These are phyloP conservation scores for Neoascia interrupta DNA, from an alignment of 2,888 invertebrate species.

Conservation along the genomic window DNA sequence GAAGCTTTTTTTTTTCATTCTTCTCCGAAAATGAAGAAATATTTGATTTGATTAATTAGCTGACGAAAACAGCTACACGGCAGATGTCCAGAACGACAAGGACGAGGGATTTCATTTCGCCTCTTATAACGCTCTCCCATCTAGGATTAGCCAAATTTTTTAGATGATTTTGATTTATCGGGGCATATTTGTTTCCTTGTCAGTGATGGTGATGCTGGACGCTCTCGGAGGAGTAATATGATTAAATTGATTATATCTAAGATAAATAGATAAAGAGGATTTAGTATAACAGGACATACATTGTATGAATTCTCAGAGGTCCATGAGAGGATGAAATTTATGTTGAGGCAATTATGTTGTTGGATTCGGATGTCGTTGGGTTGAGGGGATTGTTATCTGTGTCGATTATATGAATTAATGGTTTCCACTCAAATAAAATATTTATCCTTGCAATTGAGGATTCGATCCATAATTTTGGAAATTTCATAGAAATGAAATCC, in stretches of 20 bases:
- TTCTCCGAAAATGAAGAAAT: not conserved
- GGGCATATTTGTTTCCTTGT: slow-evolving; percentile 21
- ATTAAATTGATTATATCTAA: slow-evolving; percentile 51
- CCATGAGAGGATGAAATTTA: not conserved
- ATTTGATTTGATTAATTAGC: slow-evolving; percentile 60
- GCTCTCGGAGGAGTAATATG: not conserved
- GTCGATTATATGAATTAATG: not conserved
- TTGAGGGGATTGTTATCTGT: not conserved
- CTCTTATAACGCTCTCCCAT: slow-evolving; percentile 16
- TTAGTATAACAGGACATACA: not conserved
- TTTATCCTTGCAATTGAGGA: too few species aligned
- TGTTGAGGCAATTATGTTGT: slow-evolving; percentile 19
- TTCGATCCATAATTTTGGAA: not conserved
- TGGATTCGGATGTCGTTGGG: slow-evolving; percentile 1
- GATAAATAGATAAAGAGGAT: slow-evolving; percentile 46
- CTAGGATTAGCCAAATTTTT: slow-evolving; percentile 38
- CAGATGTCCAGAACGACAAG: too few species aligned
- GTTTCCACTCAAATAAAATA: slow-evolving; percentile 8
- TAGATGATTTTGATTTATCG: slow-evolving; percentile 49
- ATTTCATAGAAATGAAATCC: not conserved
- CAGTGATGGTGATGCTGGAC: not conserved
- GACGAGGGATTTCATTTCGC: slow-evolving; percentile 19
- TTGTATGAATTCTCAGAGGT: not conserved
- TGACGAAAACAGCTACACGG: slow-evolving; percentile 55
- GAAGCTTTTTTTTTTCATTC: not conserved